Base-by-base conservation (phyloP, 2,888 invertebrate species). In the Pogonocherus hispidulus region DNA sequence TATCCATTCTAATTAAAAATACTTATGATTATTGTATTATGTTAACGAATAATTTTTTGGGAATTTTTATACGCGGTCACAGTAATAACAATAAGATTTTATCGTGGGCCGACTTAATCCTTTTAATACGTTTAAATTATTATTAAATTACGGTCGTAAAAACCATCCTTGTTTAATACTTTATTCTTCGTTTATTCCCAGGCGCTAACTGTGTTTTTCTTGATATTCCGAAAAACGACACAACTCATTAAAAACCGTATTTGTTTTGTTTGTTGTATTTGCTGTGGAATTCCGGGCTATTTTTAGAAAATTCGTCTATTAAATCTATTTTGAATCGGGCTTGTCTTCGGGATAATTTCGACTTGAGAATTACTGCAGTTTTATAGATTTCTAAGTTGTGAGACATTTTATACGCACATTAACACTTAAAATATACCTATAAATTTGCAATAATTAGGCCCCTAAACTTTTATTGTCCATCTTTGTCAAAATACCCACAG, bases 1-100 rank as follows among this genome's bases (percentile, higher is more conserved):
- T 79, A 71, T 71, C 71, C 69, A 72, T 64, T 75, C 77, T 78
- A 81, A 81, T 81, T 81, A 81, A 76, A 76, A 76, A 74, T 75
- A 70, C 74, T 67, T 66, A 76, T 76, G 74, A 70, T 70, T 70
- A 76, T 74, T 70, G 70, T 66, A 64, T 69, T 70, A 70, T 67
- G 72, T 66, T 72, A 69, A 69, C 71, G 73, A 74, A 73, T 77
- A 74, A 76, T 76, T 69, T 71, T 75, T 76, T 70, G 71, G 73
- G 74, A 75, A 75, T 73, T 69, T 70, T 74, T 59, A 23, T 56
- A 37, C 23, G 11, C 44, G 18, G 27, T 18, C 59, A 44, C 32
- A 46, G 37, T 37, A 46, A 57, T 16, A 57, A 57, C 57, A 59
- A 59, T 59, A 47, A 59, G 59, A 59, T 47, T 16, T 59, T 59